Conservation (phyloP, 2,797 vertebrate genomes). For the Pseudotriccus pelzelni region DNA sequence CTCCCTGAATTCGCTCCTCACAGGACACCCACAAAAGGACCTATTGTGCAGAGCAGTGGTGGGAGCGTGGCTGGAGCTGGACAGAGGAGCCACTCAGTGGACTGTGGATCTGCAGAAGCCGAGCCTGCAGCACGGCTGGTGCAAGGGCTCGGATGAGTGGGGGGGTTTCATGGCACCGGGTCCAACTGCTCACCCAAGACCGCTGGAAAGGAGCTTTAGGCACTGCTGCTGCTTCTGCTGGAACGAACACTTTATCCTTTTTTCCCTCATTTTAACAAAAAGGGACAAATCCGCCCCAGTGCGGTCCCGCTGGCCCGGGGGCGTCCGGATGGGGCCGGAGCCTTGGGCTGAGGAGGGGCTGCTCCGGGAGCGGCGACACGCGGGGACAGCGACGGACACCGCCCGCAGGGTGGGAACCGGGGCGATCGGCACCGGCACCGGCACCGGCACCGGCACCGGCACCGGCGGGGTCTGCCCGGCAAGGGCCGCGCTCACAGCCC, state of each 20-base stretch:
- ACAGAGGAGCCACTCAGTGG: neutral
- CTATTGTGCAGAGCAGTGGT: neutral
- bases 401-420: neutral
- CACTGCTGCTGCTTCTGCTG: neutral
- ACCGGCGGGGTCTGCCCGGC: neutral
- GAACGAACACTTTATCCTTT: neutral
- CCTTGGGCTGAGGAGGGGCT: neutral
- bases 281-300: neutral
- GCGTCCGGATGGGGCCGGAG: neutral
- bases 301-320: neutral
- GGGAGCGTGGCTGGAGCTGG: neutral
- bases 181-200: neutral
- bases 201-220: neutral
- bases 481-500: too few species aligned
- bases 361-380: neutral
- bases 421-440: fast-evolving
- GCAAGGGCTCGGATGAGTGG: fast-evolving
- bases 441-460: neutral
- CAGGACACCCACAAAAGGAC: neutral
- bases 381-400: neutral
- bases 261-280: neutral
- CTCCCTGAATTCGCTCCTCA: neutral
- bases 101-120: neutral
- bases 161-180: neutral
- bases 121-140: neutral